phyloP scores from a whole-genome alignment of 2,113 vertebrate genomes.

The Trachemys scripta region DNA sequence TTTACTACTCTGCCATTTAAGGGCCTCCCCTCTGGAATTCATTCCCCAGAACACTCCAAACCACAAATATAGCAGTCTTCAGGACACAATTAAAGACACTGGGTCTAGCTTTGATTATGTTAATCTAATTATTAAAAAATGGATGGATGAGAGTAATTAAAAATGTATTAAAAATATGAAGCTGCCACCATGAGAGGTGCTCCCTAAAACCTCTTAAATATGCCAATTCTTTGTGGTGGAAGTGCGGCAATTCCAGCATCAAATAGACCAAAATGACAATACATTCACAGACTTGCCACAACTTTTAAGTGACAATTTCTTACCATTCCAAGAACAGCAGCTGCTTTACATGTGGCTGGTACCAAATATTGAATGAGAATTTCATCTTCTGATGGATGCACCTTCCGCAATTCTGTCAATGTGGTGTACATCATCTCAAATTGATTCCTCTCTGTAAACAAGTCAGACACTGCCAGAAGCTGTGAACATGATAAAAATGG shows the following conservation, averaged over 20 bases:
- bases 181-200: background rate
- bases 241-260: background rate
- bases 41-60: background rate
- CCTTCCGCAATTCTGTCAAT: constrained; percentile 91
- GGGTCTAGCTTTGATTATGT: background rate
- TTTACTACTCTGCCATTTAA: background rate
- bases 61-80: background rate
- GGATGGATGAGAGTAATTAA: background rate
- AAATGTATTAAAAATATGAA: background rate
- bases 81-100: background rate
- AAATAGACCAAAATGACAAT: background rate
- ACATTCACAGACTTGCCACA: background rate
- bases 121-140: background rate
- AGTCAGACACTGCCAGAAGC: constrained; percentile 97
- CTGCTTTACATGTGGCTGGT: constrained; percentile 96
- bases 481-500: constrained; percentile 52
- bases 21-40: background rate
- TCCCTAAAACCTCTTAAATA: background rate
- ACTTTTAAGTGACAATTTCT: constrained; percentile 52
- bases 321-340: constrained; percentile 97
- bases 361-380: constrained; percentile 96
- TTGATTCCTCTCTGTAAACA: constrained; percentile 98
- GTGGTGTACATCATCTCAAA: constrained; percentile 98
- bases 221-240: background rate
- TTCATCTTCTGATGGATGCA: constrained; percentile 95